A percentile compares a stretch with the other conserved stretches of the same genome.
Conservation (phyloP, 2,113 vertebrate species). For the Caretta caretta region DNA sequence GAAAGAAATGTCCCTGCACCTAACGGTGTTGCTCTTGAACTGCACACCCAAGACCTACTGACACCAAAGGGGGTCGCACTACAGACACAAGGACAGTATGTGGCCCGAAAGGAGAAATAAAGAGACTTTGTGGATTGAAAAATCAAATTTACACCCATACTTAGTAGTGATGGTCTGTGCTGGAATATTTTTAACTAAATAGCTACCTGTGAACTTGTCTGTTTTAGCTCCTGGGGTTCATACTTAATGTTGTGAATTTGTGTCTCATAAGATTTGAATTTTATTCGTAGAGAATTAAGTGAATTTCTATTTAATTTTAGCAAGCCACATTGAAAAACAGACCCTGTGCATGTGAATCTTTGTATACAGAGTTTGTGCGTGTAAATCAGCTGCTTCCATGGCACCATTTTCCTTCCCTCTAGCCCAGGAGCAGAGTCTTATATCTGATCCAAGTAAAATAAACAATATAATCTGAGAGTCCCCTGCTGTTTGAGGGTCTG, state of each 20-base stretch:
- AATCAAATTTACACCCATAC: neutral
- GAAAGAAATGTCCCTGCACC: neutral
- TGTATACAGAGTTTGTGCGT: neutral
- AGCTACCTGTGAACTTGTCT: accelerated
- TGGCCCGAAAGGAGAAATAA: neutral
- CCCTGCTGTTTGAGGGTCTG: neutral
- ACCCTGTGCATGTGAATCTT: neutral
- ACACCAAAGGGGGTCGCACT: neutral
- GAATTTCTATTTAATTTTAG: neutral
- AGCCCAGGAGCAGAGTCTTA: neutral
- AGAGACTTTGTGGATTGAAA: neutral
- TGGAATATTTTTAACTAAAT: neutral
- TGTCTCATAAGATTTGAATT: neutral
- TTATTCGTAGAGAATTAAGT: neutral
- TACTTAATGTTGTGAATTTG: neutral
- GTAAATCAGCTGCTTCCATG: neutral
- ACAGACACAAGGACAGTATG: neutral
- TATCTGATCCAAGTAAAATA: too few species aligned
- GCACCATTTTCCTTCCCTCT: neutral
- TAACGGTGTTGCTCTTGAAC: neutral
- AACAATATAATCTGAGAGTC: too few species aligned
- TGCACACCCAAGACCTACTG: neutral
- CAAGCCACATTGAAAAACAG: neutral
- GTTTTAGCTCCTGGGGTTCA: neutral
- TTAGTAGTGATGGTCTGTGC: neutral